Conservation (phyloP, 2,888 invertebrate genomes). For the Mesopsocus fuscifrons region DNA sequence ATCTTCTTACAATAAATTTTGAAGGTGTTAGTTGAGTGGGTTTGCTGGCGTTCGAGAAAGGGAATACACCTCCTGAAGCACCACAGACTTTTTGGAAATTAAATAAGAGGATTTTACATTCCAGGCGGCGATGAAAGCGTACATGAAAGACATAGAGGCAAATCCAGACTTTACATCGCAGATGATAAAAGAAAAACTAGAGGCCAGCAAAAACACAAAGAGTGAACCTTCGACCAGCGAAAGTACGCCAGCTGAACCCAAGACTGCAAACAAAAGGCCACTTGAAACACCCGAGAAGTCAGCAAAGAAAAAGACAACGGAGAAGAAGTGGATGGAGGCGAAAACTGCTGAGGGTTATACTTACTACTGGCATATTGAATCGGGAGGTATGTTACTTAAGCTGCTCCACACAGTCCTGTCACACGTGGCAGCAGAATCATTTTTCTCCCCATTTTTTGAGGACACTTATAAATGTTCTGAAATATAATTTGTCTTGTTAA, state of each 20-base stretch:
- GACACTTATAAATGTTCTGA: no score
- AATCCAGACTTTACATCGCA: slow-evolving; percentile 20
- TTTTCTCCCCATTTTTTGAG: no score
- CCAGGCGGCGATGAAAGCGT: slow-evolving; percentile 28
- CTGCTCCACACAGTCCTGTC: no score
- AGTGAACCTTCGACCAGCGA: slow-evolving; percentile 15
- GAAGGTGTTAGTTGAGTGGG: no score
- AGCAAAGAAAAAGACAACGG: slow-evolving; percentile 22
- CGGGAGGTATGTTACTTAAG: slow-evolving; percentile 17
- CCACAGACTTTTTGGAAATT: no score
- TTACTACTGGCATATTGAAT: slow-evolving; percentile 28
- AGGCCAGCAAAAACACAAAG: background rate
- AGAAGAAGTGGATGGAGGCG: slow-evolving; percentile 25
- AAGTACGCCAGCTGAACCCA: background rate
- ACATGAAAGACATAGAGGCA: slow-evolving; percentile 25
- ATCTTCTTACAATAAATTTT: no score
- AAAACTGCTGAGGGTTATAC: slow-evolving; percentile 25
- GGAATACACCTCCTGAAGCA: no score
- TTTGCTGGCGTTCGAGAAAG: no score
- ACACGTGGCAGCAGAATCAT: no score
- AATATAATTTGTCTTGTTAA: no score
- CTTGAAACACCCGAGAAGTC: background rate
- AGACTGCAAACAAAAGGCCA: no score
- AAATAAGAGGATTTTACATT: slow-evolving; percentile 15
- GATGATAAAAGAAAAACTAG: background rate